Evolutionary conservation across 2,888 invertebrate species (phyloP).

Genomic region (Orthonychiurus folsomi): DNA sequence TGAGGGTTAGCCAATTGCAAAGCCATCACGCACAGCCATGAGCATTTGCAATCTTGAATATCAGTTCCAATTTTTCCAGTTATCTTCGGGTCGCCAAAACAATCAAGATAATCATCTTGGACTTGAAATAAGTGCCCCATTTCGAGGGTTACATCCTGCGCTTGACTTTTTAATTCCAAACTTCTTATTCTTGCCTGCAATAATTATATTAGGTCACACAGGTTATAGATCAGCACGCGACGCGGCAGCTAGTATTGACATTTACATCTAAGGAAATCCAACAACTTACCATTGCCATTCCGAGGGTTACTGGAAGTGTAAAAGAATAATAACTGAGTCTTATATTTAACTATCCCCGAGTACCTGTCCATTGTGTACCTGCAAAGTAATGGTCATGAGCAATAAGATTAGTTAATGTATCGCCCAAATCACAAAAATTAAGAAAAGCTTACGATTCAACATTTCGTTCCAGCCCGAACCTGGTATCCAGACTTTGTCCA

Average conservation of each 20-base stretch:
- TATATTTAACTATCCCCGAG: conserved; percentile 78
- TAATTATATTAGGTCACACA: background rate
- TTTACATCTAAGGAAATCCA: background rate
- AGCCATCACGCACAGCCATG: conserved; percentile 87
- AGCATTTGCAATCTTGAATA: conserved; percentile 91
- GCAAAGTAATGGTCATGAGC: too few species aligned
- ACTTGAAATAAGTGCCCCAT: conserved; percentile 96
- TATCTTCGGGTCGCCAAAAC: conserved; percentile 73
- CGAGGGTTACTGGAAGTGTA: conserved; percentile 78
- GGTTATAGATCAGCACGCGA: too few species aligned
- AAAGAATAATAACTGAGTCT: conserved; percentile 90
- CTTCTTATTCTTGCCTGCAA: conserved; percentile 56
- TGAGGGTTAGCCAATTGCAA: conserved; percentile 63
- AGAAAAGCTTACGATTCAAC: conserved; percentile 53
- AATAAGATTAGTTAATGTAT: too few species aligned
- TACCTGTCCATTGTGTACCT: conserved; percentile 70
- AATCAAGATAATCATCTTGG: conserved; percentile 85
- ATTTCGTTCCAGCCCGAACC: conserved; percentile 55
- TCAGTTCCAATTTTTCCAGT: conserved; percentile 88
- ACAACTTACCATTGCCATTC: conserved; percentile 74
- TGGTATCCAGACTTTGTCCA: conserved; percentile 73
- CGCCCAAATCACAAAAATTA: background rate
- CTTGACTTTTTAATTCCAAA: conserved; percentile 70
- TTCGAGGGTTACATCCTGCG: conserved; percentile 73
- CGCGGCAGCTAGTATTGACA: background rate